Evolutionary conservation across 1,140 invertebrate species (phyloP), one percentile per base, ranked within the genome.

Genomic region (Schlechtendalia chinensis): DNA sequence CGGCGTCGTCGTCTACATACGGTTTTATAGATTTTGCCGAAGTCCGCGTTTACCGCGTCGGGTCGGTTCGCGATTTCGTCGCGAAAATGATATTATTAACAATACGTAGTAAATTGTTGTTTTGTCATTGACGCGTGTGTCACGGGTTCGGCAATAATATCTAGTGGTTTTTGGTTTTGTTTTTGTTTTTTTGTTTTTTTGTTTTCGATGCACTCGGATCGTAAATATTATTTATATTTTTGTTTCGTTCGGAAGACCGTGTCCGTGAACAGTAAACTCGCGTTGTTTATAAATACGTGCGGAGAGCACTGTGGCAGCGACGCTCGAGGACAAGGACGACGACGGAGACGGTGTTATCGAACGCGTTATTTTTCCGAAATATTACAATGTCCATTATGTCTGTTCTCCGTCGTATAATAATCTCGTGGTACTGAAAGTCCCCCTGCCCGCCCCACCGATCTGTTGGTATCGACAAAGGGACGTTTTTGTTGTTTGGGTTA

Each of bases 211-310:
- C 1, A 16, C n/a, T 39, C 32, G 11, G 5, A 69, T 50, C 45
- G 45, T 69, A 69, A 69, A 69, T 22, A 69, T 69, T 69, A 24
- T 50, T 50, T 67, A 63, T 45, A 45, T n/a, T 67, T 72, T 29
- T 29, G 53, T 72, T n/a, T 19, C 0, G 22, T 39, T 39, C 8
- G 32, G 32, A 39, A 53, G 24, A 54, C 69, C n/a, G n/a, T 16
- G 69, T 72, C 69, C 69, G 69, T 72, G 69, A 72, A 72, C 47
- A 72, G n/a, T 45, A 29, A 72, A 72, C 22, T 50, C 17, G 12
- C 17, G 1, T 39, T 72, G 69, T 72, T 72, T 72, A 72, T 72
- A 54, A 72, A 39, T 72, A 72, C 69, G 69, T 29, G 32, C n/a
- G n/a, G n/a, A n/a, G 69, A 72, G 50, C 27, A 32, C 50, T 16